Base-by-base conservation (phyloP, 1,140 invertebrate genomes). In the Laupala kohalensis region DNA sequence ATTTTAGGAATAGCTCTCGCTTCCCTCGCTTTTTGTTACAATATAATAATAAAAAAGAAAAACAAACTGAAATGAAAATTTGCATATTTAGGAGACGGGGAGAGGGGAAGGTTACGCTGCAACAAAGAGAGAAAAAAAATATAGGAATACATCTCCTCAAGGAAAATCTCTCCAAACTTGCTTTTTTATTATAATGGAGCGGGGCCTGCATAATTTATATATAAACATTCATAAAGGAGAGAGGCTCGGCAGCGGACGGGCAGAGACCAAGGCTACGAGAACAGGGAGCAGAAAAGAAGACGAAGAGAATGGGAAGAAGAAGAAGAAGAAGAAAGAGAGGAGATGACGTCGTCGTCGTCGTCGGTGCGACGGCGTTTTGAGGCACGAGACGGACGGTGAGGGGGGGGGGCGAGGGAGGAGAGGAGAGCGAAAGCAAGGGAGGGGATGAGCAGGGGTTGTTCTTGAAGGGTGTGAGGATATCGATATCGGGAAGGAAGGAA, bases 141-240 rank as follows among this genome's bases (percentile, higher is more conserved):
- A 73, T 27, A 73, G 29, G 72, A 73, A 72, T 72, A 62, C 65
- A 24, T 72, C 71, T 68, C 67, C 65, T 67, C 71, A n/a, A 62
- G 23, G 5, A 24, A 26, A 25, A 62, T 24, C 62, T 29, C 62
- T 27, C 64, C 63, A 9, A 70, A 68, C 69, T 72, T 69, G 30
- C 30, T 73, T 73, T 73, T 68, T 68, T 71, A 73, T 73, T 71
- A 71, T 66, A 73, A 71, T 69, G 72, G 69, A 73, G 69, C 29
- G 30, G 71, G 69, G 26, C 69, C 64, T 73, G 66, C 72, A 73
- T 73, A 73, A 73, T 73, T 73, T 73, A 73, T 73, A 73, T 73
- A 73, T 73, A 73, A 73, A 73, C 72, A 73, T 73, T 73, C 72
- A 73, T 66, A 73, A 73, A 73, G 72, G 25, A 53, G 37, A 66